Base-by-base conservation (phyloP, 2,113 vertebrate genomes). In the Mus pahari region DNA sequence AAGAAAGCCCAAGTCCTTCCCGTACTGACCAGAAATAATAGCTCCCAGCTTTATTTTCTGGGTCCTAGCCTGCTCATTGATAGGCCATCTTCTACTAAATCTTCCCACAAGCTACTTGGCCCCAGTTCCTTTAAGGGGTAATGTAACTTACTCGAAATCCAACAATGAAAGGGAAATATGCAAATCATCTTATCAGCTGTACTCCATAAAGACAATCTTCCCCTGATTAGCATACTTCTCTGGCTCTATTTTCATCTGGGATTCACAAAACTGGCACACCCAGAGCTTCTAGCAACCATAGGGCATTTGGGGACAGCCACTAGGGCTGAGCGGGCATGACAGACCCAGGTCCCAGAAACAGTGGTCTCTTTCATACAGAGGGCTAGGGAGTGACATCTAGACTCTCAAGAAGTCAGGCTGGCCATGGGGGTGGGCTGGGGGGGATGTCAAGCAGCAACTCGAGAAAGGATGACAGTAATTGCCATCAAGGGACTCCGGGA, bases 81-180 rank as follows among this genome's bases (percentile, higher is more conserved):
- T 42, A 66, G 31, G 9, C 31, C 53, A 12, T 28, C 48, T 95
- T 77, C 58, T 71, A 60, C 75, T 77, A 26, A 42, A 86, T 53
- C 79, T 94, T 89, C 78, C 86, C 50, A n/a, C 42, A 45, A 83
- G 92, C 96, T 66, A 77, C 55, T 89, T 1, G 20, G 92, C 71
- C 92, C 78, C 53, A 42, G 82, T 60, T 83, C 77, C 94, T 97
- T 94, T 95, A 98, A 97, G 94, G 68, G 94, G 91, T 94, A 90
- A 96, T 78, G 78, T 94, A 94, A 97, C 92, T 95, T 96, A 98
- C 97, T 97, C 17, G 33, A 97, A 96, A 97, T 97, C 96, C 97
- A 97, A 98, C 96, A 97, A 97, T 97, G 97, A 97, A 97, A 86
- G 55, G 86, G 96, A 96, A 96, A 97, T 97, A 97, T 98, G 97